Percentiles rank a stretch among this genome's conserved stretches.
phyloP scores from a whole-genome alignment of 2,113 vertebrate genomes.

The Eurystomus gularis region DNA sequence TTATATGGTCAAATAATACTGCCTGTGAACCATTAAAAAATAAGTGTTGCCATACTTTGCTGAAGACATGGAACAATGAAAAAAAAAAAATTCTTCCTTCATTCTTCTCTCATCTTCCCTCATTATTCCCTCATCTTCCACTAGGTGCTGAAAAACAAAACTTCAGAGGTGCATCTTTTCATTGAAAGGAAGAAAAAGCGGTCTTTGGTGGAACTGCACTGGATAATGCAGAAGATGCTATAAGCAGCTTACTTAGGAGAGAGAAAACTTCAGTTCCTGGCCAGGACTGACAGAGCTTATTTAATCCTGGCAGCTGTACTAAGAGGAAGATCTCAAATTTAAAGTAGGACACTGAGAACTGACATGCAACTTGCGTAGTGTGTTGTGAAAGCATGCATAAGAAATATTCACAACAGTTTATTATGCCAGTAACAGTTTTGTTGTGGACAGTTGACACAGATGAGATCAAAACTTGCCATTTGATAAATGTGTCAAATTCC shows the following conservation, averaged over 20 bases:
- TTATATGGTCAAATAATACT: constrained; percentile 9
- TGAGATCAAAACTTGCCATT: background rate
- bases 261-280: background rate
- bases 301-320: background rate
- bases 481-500: background rate
- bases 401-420: background rate
- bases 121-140: background rate
- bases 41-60: background rate
- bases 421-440: background rate
- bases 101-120: background rate
- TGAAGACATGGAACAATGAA: background rate
- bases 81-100: background rate
- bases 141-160: background rate
- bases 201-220: background rate
- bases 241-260: background rate
- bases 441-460: background rate
- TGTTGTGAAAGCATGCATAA: background rate
- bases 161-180: background rate
- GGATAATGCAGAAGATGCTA: background rate
- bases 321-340: background rate
- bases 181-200: background rate
- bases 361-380: background rate
- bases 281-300: background rate
- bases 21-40: background rate
- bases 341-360: constrained; percentile 1